These are phyloP conservation scores for Athalia rosae DNA, from an alignment of 2,888 invertebrate genomes.

Conservation along the genomic window DNA sequence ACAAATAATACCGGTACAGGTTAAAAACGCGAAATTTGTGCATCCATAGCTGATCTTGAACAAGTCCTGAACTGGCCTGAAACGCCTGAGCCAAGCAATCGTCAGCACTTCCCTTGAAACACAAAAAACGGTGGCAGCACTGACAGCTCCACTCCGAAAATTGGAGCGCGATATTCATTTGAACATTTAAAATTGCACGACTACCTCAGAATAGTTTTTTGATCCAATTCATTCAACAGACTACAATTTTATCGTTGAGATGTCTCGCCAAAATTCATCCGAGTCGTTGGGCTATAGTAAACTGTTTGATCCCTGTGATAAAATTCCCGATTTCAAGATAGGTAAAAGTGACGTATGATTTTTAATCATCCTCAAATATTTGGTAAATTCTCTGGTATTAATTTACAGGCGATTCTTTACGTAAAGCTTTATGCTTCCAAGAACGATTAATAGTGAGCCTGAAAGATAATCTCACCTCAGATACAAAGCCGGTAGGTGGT, in stretches of 20 bases:
- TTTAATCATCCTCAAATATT: not conserved
- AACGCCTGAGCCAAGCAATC: no score
- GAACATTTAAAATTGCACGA: not conserved
- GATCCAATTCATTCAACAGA: not conserved
- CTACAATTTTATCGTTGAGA: not conserved
- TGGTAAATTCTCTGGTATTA: not conserved
- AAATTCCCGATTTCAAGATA: conserved; percentile 33
- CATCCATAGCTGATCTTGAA: not conserved
- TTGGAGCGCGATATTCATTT: not conserved
- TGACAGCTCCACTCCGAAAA: not conserved
- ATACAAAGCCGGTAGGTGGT: conserved; percentile 57
- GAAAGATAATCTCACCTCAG: conserved; percentile 51
- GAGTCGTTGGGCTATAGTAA: not conserved
- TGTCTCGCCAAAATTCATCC: conserved; percentile 8
- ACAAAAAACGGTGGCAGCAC: not conserved
- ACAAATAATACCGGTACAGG: conserved; percentile 21
- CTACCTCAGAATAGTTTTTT: not conserved
- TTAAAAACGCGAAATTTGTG: conserved; percentile 32
- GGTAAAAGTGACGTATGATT: not conserved
- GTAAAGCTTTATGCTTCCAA: conserved; percentile 59
- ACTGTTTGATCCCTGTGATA: conserved; percentile 28
- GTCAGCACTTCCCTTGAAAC: no score
- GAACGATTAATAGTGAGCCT: conserved; percentile 60
- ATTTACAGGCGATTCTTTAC: conserved; percentile 54
- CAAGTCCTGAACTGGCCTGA: no score